Percentiles rank a stretch among this genome's conserved stretches.
Conservation (phyloP, 2,113 vertebrate species). For the Tursiops truncatus region DNA sequence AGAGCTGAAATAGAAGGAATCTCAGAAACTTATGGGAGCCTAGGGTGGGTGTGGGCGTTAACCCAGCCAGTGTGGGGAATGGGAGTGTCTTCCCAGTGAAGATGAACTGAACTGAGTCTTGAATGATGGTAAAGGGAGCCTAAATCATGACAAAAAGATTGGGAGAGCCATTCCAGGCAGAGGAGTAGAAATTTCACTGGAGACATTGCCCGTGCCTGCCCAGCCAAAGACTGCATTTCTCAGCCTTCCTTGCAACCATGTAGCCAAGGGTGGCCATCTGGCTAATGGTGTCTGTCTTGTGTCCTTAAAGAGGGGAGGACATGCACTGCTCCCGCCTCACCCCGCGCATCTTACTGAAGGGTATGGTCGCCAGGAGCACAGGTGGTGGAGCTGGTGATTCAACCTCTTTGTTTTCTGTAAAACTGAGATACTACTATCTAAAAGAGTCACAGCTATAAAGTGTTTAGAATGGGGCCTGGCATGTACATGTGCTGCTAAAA, state of each 20-base stretch:
- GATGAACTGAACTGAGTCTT: background rate
- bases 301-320: background rate
- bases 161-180: background rate
- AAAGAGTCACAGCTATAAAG: background rate
- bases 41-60: background rate
- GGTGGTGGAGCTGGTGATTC: background rate
- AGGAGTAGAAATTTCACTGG: background rate
- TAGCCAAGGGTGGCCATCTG: background rate
- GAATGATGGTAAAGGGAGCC: background rate
- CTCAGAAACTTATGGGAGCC: background rate
- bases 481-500: too few relatives aligned
- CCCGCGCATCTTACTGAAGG: background rate
- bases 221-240: background rate
- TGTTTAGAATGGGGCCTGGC: background rate
- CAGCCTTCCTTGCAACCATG: background rate
- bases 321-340: fast-evolving
- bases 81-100: background rate
- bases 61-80: background rate
- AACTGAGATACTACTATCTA: background rate
- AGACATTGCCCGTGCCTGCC: background rate
- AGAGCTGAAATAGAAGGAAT: background rate
- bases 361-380: background rate
- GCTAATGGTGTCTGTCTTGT: fast-evolving
- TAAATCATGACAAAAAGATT: background rate
- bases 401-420: background rate